Evolutionary conservation across 2,888 invertebrate species (phyloP), one percentile per base, ranked within the genome.

Genomic region (Mellilla xanthometata): DNA sequence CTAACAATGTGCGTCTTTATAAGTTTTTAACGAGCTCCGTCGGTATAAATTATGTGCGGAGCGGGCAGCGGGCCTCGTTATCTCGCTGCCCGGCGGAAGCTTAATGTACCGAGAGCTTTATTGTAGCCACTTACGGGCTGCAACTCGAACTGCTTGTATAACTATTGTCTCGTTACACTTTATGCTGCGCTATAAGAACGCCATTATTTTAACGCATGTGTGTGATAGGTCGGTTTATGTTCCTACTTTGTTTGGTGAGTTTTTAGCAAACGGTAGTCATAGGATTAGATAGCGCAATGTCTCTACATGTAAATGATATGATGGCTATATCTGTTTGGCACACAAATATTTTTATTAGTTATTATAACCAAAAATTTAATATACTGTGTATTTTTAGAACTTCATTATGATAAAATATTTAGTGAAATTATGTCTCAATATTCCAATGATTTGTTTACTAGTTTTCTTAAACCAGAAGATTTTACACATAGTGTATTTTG

Each of bases 1-100:
- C 86, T 87, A 89, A 89, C 88, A 89, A 88, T 87, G 88, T 87
- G 86, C 87, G 86, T 89, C 88, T 89, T 89, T 89, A 87, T 88
- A 89, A 89, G 87, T 89, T 89, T 89, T 88, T 89, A 89, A 89
- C 88, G 89, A 88, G 88, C 86, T 84, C 80, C 79, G 83, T 79
- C 88, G 86, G 86, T 84, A 87, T 87, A 89, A 89, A 87, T 87
- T 88, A 88, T 86, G 87, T 85, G 81, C 77, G 80, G 76, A 78
- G 76, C 82, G 81, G 81, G 78, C 81, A 82, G 74, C 78, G 82
- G 87, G 81, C 84, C 87, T 88, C 87, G 88, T 88, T 89, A 89
- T 86, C 88, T 87, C 80, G 76, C 81, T 84, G 80, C 85, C 83
- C 84, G 76, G 86, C 83, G 82, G 81, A 83, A 87, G 86, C 86